A percentile compares a stretch with the other conserved stretches of the same genome.
phyloP scores from a whole-genome alignment of 2,797 vertebrate species.

The Hephaestus fuliginosus region DNA sequence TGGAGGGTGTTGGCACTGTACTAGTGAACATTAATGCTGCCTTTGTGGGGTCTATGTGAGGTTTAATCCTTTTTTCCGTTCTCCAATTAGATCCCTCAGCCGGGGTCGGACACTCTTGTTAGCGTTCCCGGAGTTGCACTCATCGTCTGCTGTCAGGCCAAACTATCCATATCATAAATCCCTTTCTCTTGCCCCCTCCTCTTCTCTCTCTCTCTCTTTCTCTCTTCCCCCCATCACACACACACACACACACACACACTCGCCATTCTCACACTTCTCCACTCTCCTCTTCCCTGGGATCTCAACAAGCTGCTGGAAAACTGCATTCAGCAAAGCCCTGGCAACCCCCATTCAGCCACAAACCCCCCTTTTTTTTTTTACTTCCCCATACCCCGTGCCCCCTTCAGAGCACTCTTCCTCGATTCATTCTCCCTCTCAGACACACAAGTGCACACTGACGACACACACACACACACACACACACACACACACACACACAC shows the following conservation, averaged over 20 bases:
- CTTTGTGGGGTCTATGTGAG: constrained; percentile 76
- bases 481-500: constrained; percentile 33
- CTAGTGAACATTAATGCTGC: constrained; percentile 75
- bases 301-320: constrained; percentile 84
- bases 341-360: constrained; percentile 84
- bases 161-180: constrained; percentile 78
- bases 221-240: background rate
- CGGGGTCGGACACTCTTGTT: constrained; percentile 68
- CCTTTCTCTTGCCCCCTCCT: constrained; percentile 24
- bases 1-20: constrained; percentile 68
- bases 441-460: constrained; percentile 41
- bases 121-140: constrained; percentile 52
- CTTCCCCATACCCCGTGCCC: constrained; percentile 70
- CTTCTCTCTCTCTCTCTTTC: background rate
- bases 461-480: constrained; percentile 38
- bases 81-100: constrained; percentile 76
- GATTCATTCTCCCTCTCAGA: constrained; percentile 58
- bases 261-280: constrained; percentile 51
- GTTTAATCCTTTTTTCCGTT: constrained; percentile 79
- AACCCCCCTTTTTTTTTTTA: constrained; percentile 63
- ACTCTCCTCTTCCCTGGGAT: constrained; percentile 79
- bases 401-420: constrained; percentile 74
- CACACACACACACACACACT: constrained; percentile 39
- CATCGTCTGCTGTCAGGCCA: constrained; percentile 69
- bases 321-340: constrained; percentile 88